Percentiles rank a stretch among this genome's conserved stretches.
Evolutionary conservation across 2,113 vertebrate species (phyloP).

Genomic region (Acanthisitta chloris): DNA sequence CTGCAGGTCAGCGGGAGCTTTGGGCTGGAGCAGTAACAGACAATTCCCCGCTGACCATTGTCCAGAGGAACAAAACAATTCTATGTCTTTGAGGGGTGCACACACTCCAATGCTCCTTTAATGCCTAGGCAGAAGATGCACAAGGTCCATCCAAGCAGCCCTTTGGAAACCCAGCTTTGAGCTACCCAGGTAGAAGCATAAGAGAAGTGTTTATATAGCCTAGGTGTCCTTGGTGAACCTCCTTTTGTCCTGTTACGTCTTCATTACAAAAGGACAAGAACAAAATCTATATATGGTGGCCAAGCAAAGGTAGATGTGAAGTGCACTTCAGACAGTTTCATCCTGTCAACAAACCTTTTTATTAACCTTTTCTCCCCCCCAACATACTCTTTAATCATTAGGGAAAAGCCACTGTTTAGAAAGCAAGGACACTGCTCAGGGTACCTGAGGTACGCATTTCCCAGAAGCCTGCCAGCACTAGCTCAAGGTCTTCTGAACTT

Average conservation of each 20-base stretch:
- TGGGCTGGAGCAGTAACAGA: not conserved
- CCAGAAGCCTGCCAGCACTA: not conserved
- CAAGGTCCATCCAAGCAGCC: not conserved
- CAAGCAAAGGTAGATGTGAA: slow-evolving; percentile 8
- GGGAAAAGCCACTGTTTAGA: slow-evolving; percentile 7
- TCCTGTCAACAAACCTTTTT: slow-evolving; percentile 43
- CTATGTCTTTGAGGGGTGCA: not conserved
- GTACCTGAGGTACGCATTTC: not conserved
- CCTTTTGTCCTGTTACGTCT: not conserved
- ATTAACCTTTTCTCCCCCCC: not conserved
- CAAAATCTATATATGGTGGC: not conserved
- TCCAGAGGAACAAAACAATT: not conserved
- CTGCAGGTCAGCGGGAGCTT: not conserved
- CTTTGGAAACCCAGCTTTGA: not conserved
- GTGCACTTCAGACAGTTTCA: slow-evolving; percentile 20
- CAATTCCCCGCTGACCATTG: not conserved
- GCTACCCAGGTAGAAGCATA: not conserved
- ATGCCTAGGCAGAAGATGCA: not conserved
- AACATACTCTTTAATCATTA: not conserved
- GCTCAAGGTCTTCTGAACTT: not conserved
- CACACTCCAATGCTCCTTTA: not conserved
- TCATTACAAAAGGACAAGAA: not conserved
- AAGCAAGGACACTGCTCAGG: not conserved
- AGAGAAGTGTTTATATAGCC: not conserved
- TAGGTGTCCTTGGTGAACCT: slow-evolving; percentile 8